Evolutionary conservation across 2,797 vertebrate species (phyloP).

Genomic region (Ceyx erithaca): DNA sequence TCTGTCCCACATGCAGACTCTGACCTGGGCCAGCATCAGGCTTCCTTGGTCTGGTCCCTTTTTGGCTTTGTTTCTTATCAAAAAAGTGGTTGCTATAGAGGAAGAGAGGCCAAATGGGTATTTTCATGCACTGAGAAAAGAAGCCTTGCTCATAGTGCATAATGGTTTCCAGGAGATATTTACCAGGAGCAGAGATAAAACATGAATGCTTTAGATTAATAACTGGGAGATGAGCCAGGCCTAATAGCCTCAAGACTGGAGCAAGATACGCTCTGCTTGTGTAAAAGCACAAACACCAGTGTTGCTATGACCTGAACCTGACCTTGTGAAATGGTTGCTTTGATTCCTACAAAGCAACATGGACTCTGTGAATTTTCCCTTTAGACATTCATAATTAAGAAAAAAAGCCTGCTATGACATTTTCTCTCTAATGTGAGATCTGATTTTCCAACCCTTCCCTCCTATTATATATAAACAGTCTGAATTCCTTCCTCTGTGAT

Average conservation of each 20-base stretch:
- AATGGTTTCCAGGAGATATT: neutral
- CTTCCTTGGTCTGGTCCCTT: neutral
- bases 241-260: neutral
- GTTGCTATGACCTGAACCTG: neutral
- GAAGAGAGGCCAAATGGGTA: neutral
- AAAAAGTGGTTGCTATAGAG: neutral
- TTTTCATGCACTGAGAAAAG: neutral
- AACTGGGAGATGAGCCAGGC: neutral
- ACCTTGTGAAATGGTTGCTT: neutral
- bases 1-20: neutral
- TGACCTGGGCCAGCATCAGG: fast-evolving
- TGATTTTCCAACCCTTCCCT: neutral
- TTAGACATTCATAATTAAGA: neutral
- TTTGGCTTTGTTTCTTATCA: neutral
- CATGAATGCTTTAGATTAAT: neutral
- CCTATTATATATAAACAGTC: neutral
- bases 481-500: neutral
- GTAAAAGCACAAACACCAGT: fast-evolving
- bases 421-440: neutral
- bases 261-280: neutral
- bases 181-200: neutral
- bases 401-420: neutral
- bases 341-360: neutral
- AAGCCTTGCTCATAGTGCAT: neutral
- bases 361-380: fast-evolving